These are phyloP conservation scores for Drosophila tristis DNA, from an alignment of 1,140 invertebrate species.

Conservation along the genomic window DNA sequence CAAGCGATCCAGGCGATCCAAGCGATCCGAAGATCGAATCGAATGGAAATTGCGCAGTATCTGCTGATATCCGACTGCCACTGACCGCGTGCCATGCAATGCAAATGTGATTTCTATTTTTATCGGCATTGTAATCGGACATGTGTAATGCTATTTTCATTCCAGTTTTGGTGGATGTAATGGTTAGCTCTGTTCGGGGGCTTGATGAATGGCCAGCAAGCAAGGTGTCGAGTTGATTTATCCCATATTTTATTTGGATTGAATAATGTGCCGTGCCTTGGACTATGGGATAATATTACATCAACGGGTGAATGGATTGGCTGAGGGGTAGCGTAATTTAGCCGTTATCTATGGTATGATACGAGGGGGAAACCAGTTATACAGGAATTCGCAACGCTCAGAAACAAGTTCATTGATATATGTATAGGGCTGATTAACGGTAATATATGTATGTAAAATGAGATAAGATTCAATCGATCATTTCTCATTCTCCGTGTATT, in stretches of 20 bases:
- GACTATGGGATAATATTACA: conserved; percentile 28
- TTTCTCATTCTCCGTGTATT: background rate
- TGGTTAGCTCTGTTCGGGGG: conserved; percentile 36
- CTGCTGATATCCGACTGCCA: conserved; percentile 33
- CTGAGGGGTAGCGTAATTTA: background rate
- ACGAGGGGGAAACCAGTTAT: conserved; percentile 22
- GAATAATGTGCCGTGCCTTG: conserved; percentile 44
- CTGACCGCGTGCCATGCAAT: conserved; percentile 53
- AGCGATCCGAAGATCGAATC: conserved; percentile 37
- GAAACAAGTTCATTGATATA: background rate
- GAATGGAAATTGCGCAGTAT: conserved; percentile 60
- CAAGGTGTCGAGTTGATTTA: conserved; percentile 30
- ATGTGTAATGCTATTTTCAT: conserved; percentile 21
- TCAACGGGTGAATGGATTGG: conserved; percentile 48
- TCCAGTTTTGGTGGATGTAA: conserved; percentile 62
- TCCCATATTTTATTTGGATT: conserved; percentile 36
- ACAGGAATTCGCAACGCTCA: background rate
- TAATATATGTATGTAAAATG: background rate
- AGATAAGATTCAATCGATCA: background rate
- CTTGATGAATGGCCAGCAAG: conserved; percentile 19
- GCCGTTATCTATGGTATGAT: background rate
- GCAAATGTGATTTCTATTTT: conserved; percentile 73
- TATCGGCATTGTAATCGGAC: conserved; percentile 46
- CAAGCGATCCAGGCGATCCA: conserved; percentile 5
- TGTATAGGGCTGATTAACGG: background rate